A percentile compares a stretch with the other conserved stretches of the same genome.
Conservation (phyloP, 53 echinoderm and acorn worm species). For the Stichopus horrens region DNA sequence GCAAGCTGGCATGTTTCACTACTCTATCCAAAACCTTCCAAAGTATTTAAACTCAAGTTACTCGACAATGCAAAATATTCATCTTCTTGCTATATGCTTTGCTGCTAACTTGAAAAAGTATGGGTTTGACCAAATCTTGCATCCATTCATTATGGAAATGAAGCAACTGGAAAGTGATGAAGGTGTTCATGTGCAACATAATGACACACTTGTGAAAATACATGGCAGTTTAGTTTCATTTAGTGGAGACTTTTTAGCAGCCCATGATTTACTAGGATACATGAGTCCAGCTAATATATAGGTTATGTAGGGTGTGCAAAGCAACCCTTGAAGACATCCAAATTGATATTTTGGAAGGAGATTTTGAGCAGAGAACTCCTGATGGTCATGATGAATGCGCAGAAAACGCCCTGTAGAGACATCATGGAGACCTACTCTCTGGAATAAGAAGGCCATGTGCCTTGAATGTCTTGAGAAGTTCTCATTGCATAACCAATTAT, state of each 20-base stretch:
- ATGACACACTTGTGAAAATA: neutral
- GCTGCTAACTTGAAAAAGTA: conserved; percentile 49
- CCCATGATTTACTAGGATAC: conserved; percentile 65
- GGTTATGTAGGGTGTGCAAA: conserved; percentile 59
- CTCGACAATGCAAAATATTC: conserved; percentile 51
- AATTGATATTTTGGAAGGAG: conserved; percentile 54
- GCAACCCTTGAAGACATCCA: conserved; percentile 49
- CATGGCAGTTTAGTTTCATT: conserved; percentile 55
- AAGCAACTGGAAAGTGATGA: conserved; percentile 57
- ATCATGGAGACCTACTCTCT: conserved; percentile 50
- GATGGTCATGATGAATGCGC: conserved; percentile 56
- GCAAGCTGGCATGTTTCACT: conserved; percentile 60
- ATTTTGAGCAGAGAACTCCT: conserved; percentile 61
- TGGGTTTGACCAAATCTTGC: conserved; percentile 60
- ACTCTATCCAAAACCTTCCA: conserved; percentile 60
- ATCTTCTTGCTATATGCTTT: conserved; percentile 51
- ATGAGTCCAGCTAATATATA: conserved; percentile 69
- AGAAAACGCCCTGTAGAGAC: conserved; percentile 30
- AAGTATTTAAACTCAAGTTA: conserved; percentile 44
- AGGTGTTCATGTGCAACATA: conserved; percentile 24
- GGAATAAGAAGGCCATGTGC: conserved; percentile 46
- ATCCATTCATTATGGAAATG: conserved; percentile 57
- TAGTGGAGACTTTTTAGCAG: conserved; percentile 61
- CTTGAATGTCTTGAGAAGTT: conserved; percentile 49
- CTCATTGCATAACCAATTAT: conserved; percentile 54